Percentiles rank a stretch among this genome's conserved stretches.
Evolutionary conservation across 2,797 vertebrate genomes (phyloP).

Genomic region (Danio albolineatus): DNA sequence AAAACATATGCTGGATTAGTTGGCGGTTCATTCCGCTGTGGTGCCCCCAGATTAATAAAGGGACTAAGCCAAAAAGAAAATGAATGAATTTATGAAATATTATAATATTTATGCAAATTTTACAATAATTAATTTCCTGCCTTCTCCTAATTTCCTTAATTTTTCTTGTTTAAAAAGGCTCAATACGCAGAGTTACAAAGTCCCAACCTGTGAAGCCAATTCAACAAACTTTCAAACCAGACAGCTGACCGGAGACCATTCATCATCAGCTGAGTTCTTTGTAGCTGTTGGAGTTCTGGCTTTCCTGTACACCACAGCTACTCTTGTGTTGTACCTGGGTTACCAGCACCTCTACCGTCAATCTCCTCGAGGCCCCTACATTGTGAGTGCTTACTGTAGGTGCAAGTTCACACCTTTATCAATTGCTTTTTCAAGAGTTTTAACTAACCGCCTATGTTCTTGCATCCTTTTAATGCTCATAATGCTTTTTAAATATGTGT

Average conservation of each 20-base stretch:
- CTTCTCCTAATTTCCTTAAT: neutral
- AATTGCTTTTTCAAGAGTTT: constrained; percentile 11
- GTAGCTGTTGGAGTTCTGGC: constrained; percentile 89
- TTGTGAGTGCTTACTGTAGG: constrained; percentile 81
- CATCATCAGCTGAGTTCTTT: constrained; percentile 89
- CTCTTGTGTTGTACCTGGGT: constrained; percentile 87
- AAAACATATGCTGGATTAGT: too few species aligned
- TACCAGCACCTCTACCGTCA: constrained; percentile 86
- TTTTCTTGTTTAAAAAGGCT: constrained; percentile 75
- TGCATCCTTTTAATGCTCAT: neutral
- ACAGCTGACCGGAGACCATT: constrained; percentile 83
- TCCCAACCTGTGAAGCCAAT: constrained; percentile 76
- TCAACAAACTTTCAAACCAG: accelerated
- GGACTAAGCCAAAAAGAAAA: too few species aligned
- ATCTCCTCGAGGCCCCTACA: constrained; percentile 80
- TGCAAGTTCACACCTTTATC: constrained; percentile 18
- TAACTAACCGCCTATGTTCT: neutral
- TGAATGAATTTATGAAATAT: too few species aligned
- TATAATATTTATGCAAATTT: too few species aligned
- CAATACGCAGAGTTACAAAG: constrained; percentile 76
- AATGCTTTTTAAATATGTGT: neutral
- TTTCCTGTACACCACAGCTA: constrained; percentile 89
- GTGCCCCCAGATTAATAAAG: too few species aligned
- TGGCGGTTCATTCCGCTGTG: too few species aligned
- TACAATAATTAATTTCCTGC: neutral